Base-by-base conservation (phyloP, 2,888 invertebrate species). In the Trachelus troglodyta region DNA sequence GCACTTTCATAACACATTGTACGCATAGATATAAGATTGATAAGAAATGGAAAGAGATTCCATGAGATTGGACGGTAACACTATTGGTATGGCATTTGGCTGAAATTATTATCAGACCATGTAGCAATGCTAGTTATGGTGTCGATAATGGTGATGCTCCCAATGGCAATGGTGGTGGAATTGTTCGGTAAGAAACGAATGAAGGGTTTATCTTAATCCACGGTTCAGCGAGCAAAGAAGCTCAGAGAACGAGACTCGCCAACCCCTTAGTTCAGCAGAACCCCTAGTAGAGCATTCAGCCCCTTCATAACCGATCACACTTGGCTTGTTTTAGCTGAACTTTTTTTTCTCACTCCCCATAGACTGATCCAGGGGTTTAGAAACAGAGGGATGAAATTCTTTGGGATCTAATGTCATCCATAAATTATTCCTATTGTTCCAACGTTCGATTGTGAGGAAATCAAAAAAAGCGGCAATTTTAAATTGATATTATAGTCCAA, bases 181-280 rank as follows among this genome's bases (percentile, higher is more conserved):
- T 88, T 87, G 87, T 85, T 84, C 84, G 83, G 87, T 87, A 89
- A 90, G 89, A 90, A 90, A 89, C 86, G 89, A 88, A 90, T 89
- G 88, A 90, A 89, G 89, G 90, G 89, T 90, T 90, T 90, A 90
- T 90, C 90, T 90, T 89, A 90, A 90, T 89, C 89, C 89, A 90
- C 89, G 90, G 87, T 90, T 89, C 88, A 86, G 83, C 88, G 89
- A 90, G 87, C 89, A 89, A 88, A 89, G 88, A 88, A 89, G 88
- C 85, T 87, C 81, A 82, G 81, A 81, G 83, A 81, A 78, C 77
- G 81, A 82, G 78, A 81, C 79, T 79, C 76, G 77, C 78, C 87
- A 82, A 75, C 75, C 76, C 75, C 40, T 79, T 74, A 35, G 75
- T 73, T 34, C 79, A 81, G 69, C 75, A 56, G 69, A 23, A 56